A percentile compares a stretch with the other conserved stretches of the same genome.
phyloP scores from a whole-genome alignment of 2,113 vertebrate genomes.

The Opisthocomus hoazin region DNA sequence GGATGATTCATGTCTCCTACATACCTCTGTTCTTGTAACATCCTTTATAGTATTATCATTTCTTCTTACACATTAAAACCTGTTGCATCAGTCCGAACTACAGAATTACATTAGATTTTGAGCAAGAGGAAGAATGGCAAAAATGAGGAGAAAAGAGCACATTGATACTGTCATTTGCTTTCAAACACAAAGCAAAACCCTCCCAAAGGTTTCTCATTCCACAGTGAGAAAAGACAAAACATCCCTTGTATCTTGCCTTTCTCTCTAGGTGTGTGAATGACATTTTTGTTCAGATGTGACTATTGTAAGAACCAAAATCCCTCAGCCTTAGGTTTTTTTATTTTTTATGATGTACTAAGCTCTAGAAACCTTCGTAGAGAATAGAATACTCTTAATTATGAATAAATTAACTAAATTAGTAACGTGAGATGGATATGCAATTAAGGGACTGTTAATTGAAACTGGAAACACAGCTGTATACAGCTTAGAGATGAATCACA shows the following conservation, averaged over 20 bases:
- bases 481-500: slow-evolving; percentile 79
- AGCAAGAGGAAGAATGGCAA: slow-evolving; percentile 1
- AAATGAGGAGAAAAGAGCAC: slow-evolving; percentile 10
- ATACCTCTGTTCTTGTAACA: neutral
- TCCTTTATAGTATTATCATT: neutral
- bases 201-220: slow-evolving; percentile 55
- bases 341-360: slow-evolving; percentile 66
- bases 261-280: slow-evolving; percentile 43
- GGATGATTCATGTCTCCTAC: slow-evolving; percentile 5
- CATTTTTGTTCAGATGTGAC: slow-evolving; percentile 67
- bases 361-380: slow-evolving; percentile 74
- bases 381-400: slow-evolving; percentile 83
- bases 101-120: neutral
- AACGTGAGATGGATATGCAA: slow-evolving; percentile 81
- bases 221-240: slow-evolving; percentile 11
- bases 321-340: slow-evolving; percentile 43
- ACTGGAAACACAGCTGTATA: slow-evolving; percentile 83
- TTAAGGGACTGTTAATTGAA: slow-evolving; percentile 81
- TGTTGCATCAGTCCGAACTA: slow-evolving; percentile 15
- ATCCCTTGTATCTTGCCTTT: slow-evolving; percentile 38
- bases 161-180: slow-evolving; percentile 20
- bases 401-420: slow-evolving; percentile 85
- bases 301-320: slow-evolving; percentile 65
- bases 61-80: slow-evolving; percentile 26
- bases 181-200: slow-evolving; percentile 41